Conservation (phyloP, 2,113 vertebrate genomes). For the Atractosteus spatula region DNA sequence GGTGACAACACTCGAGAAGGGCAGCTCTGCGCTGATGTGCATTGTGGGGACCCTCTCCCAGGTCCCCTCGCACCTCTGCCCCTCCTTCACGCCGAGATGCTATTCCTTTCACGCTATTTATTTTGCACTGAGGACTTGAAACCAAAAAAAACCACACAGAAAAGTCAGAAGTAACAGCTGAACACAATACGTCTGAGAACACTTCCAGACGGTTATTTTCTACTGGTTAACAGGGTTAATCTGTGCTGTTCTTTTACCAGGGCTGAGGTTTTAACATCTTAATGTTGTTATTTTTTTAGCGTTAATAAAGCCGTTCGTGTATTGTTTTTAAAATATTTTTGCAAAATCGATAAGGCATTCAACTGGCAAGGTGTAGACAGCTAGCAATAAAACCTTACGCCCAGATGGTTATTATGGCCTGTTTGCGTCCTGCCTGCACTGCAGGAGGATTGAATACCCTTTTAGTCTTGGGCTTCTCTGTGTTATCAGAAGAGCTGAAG, state of each 20-base stretch:
- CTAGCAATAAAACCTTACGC: too few species aligned
- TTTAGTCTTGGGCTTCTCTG: too few species aligned
- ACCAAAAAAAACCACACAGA: conserved; percentile 10
- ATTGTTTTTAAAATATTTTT: too few species aligned
- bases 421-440: too few species aligned
- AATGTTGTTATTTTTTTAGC: not conserved
- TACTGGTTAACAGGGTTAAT: not conserved
- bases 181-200: conserved; percentile 4
- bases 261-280: not conserved
- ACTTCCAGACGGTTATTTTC: not conserved
- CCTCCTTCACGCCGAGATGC: not conserved
- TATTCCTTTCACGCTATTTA: conserved; percentile 25
- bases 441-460: too few species aligned
- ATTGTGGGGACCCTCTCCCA: not conserved
- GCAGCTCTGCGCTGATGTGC: conserved; percentile 12
- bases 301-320: too few species aligned
- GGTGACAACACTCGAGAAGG: conserved; percentile 20
- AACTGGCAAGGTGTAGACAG: too few species aligned
- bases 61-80: not conserved
- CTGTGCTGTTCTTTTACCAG: not conserved
- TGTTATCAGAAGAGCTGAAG: too few species aligned
- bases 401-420: too few species aligned
- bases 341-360: too few species aligned
- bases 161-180: conserved; percentile 1
- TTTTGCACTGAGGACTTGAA: conserved; percentile 24